Evolutionary conservation across 2,113 vertebrate genomes (phyloP), one percentile per base, ranked within the genome.

Genomic region (Psettodes erumei): DNA sequence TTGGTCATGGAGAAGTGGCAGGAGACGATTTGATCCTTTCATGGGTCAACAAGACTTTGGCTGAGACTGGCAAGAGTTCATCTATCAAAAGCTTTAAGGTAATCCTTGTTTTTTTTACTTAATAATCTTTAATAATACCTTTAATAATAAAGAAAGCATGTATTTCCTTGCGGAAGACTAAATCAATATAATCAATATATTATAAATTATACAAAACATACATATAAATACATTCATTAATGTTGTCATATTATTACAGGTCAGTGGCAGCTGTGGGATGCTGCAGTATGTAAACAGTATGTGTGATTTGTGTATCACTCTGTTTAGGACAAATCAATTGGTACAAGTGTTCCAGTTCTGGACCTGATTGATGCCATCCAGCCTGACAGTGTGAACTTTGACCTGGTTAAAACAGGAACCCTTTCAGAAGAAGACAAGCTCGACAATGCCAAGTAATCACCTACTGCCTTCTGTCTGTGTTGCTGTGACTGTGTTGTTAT

Each of bases 361-460:
- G 97, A 99, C 76, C 93, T 99, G 86, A 98, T 99, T 1, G 97
- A 99, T 21, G 95, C 97, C 77, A 97, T 99, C 79, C 97, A 99
- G 90, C 98, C 96, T 0, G 85, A 94, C 5, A 96, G 96, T 79
- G 94, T 99, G 84, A 96, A 96, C 90, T 99, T 96, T 42, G 97
- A 98, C 9, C 94, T 99, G 32, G 97, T 99, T 21, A 96, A 96
- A 90, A 96, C 77, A 0, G 95, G 92, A 28, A 68, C 35, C 12
- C 93, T 96, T 19, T 91, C 94, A 0, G 95, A 98, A 4, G 96
- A 94, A 38, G 98, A 99, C 88, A 98, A 95, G 80, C 95, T 96
- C 45, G 94, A 95, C 82, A 99, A 99, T 6, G 97, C 98, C 73
- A 99, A 98, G 98, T 99, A 94, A 96, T 53, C n/a, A 43, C 40